phyloP scores from a whole-genome alignment of 2,113 vertebrate genomes.

The Butastur rufipennis region DNA sequence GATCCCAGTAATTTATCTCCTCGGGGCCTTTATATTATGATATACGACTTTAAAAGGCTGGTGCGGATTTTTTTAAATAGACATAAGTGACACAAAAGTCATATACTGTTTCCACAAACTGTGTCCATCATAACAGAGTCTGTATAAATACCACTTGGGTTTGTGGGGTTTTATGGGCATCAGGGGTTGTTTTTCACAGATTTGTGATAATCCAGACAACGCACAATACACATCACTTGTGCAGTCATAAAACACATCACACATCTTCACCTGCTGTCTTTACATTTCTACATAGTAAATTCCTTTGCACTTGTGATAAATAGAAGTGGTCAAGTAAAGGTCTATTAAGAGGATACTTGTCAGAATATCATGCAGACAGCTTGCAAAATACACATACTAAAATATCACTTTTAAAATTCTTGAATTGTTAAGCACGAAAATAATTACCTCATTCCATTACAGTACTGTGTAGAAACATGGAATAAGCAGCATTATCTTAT shows the following conservation, averaged over 20 bases:
- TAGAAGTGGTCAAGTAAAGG: conserved; percentile 54
- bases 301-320: conserved; percentile 55
- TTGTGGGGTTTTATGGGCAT: not conserved
- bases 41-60: conserved; percentile 6
- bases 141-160: conserved; percentile 68
- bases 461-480: conserved; percentile 56
- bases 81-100: conserved; percentile 1
- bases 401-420: conserved; percentile 30
- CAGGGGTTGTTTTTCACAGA: conserved; percentile 34
- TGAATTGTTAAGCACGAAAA: conserved; percentile 54
- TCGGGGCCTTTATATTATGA: not conserved
- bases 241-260: conserved; percentile 48
- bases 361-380: conserved; percentile 68
- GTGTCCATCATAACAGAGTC: conserved; percentile 71
- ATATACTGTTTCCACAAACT: not conserved
- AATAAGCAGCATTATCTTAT: conserved; percentile 64
- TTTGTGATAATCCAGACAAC: conserved; percentile 73
- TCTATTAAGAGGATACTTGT: conserved; percentile 44
- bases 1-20: conserved; percentile 30
- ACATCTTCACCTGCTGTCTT: conserved; percentile 34
- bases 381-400: conserved; percentile 62
- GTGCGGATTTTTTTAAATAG: not conserved
- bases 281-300: conserved; percentile 13
- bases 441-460: conserved; percentile 64
- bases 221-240: conserved; percentile 39